phyloP scores from a whole-genome alignment of 2,888 invertebrate species.

The Synanthedon tipuliformis region DNA sequence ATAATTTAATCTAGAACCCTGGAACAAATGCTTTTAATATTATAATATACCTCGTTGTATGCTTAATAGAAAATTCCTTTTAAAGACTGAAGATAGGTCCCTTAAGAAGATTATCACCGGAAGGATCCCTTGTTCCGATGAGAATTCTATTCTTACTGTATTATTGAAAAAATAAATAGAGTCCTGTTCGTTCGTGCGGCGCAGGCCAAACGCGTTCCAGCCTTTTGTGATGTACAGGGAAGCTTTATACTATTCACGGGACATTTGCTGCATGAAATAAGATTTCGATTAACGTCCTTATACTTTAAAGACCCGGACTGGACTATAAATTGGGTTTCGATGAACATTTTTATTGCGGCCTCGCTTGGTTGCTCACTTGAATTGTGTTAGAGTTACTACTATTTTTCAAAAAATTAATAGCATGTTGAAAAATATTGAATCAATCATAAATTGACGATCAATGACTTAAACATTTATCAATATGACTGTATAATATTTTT shows the following conservation, averaged over 20 bases:
- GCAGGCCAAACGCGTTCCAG: conserved; percentile 15
- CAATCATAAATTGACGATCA: too few relatives aligned
- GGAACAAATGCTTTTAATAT: too few relatives aligned
- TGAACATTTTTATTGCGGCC: neutral
- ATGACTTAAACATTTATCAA: too few relatives aligned
- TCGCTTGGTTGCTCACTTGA: neutral
- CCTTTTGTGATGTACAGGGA: conserved; percentile 36
- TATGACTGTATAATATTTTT: too few relatives aligned
- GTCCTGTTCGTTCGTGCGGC: conserved; percentile 27
- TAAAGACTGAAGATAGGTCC: neutral
- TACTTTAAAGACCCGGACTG: conserved; percentile 16
- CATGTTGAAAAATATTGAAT: too few relatives aligned
- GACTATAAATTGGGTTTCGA: conserved; percentile 12
- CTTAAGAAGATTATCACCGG: neutral
- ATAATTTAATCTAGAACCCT: too few relatives aligned
- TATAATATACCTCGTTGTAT: neutral
- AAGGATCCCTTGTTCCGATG: neutral
- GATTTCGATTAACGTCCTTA: conserved; percentile 48
- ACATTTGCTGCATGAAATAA: conserved; percentile 57
- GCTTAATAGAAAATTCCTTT: neutral
- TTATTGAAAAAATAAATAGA: conserved; percentile 27
- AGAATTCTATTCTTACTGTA: conserved; percentile 9
- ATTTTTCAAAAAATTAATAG: too few relatives aligned
- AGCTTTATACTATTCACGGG: conserved; percentile 46
- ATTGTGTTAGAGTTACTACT: neutral